Conservation (phyloP, 2,113 vertebrate genomes). For the Ochotona curzoniae region DNA sequence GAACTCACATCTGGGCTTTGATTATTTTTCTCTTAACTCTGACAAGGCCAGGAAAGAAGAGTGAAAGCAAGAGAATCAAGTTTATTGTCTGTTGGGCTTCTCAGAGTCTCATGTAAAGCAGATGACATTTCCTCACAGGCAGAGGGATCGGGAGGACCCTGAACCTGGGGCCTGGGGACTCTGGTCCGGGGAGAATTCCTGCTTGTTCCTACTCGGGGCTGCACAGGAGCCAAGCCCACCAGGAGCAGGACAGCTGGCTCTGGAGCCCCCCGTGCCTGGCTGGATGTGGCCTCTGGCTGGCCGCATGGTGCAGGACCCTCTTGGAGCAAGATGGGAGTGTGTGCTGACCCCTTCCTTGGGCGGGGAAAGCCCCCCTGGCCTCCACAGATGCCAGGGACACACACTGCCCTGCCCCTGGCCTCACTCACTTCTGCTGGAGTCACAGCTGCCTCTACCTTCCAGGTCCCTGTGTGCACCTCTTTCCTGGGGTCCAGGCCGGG, state of each 20-base stretch:
- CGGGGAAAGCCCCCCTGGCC: neutral
- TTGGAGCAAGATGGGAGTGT: neutral
- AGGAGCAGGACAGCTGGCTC: neutral
- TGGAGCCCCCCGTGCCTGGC: neutral
- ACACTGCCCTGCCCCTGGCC: neutral
- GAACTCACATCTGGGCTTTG: neutral
- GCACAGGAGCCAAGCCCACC: neutral
- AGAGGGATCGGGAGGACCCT: neutral
- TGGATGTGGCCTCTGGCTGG: neutral
- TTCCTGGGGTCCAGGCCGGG: neutral
- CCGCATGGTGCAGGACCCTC: accelerated
- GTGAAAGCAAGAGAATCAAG: neutral
- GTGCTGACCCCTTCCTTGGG: neutral
- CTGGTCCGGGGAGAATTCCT: neutral
- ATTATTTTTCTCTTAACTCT: neutral
- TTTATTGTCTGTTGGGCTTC: neutral
- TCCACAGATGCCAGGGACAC: neutral
- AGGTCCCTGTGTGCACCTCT: neutral
- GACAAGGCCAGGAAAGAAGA: neutral
- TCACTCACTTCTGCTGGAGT: neutral
- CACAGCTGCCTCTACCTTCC: neutral
- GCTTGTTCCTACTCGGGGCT: accelerated
- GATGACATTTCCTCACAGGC: neutral
- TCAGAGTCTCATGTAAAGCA: neutral
- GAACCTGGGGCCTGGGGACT: neutral